These are phyloP conservation scores for Bombylius discolor DNA, from an alignment of 2,888 invertebrate species.

Conservation along the genomic window DNA sequence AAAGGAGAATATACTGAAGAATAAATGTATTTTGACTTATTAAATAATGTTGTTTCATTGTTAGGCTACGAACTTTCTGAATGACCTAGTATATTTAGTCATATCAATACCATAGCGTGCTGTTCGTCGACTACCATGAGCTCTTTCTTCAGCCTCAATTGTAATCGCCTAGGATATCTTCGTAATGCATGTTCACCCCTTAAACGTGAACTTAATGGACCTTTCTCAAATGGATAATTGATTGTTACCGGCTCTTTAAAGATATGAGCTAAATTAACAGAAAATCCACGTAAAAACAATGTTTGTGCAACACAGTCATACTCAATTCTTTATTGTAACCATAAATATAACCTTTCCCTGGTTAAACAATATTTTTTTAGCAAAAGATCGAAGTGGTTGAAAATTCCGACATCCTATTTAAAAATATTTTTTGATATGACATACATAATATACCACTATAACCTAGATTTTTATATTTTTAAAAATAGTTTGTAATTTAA, in stretches of 20 bases:
- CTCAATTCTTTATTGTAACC: conserved; percentile 52
- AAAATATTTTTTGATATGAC: conserved; percentile 20
- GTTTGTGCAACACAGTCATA: conserved; percentile 61
- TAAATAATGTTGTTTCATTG: too few relatives aligned
- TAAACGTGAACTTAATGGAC: conserved; percentile 92
- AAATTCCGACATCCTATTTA: background rate
- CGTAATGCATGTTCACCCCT: conserved; percentile 96
- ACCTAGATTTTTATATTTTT: conserved; percentile 21
- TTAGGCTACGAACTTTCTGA: too few relatives aligned
- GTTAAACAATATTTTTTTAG: conserved; percentile 21
- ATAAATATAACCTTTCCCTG: conserved; percentile 38
- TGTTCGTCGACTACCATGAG: conserved; percentile 92
- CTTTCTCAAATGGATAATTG: conserved; percentile 99
- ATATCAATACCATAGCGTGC: conserved; percentile 99
- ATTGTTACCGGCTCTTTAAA: conserved; percentile 98
- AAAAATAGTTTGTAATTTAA: background rate
- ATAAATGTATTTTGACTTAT: too few relatives aligned
- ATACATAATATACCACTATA: conserved; percentile 35
- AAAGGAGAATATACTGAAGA: too few relatives aligned
- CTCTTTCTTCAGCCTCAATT: conserved; percentile 94
- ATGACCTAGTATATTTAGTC: too few relatives aligned
- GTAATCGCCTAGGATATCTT: conserved; percentile 96
- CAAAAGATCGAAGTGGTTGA: conserved; percentile 23
- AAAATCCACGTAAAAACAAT: conserved; percentile 68
- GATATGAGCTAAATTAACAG: conserved; percentile 67